These are phyloP conservation scores for Coecobrya sp. DNA, from an alignment of 2,888 invertebrate genomes.

Conservation along the genomic window DNA sequence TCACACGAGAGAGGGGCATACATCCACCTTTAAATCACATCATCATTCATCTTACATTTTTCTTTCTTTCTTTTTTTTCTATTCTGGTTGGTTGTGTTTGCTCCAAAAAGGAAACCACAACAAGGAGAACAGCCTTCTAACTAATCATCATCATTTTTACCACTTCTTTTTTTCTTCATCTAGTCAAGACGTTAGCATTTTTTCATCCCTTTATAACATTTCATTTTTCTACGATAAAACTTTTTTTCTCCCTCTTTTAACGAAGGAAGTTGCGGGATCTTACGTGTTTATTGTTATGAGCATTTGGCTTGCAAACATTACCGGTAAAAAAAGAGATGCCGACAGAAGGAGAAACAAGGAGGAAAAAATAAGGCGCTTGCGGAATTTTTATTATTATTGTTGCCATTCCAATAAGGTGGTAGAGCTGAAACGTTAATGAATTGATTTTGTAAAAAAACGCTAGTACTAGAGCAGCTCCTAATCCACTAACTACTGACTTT, in stretches of 20 bases:
- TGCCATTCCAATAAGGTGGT: neutral
- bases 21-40: neutral
- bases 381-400: conserved; percentile 21
- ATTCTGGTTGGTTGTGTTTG: neutral
- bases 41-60: neutral
- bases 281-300: conserved; percentile 58
- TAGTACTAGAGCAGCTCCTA: neutral
- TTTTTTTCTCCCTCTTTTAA: neutral
- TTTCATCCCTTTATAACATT: neutral
- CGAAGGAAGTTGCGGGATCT: conserved; percentile 71
- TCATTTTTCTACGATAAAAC: neutral
- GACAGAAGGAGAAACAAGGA: neutral
- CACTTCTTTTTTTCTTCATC: neutral
- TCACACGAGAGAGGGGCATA: neutral
- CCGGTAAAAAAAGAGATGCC: conserved; percentile 25
- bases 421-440: conserved; percentile 28
- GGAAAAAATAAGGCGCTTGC: conserved; percentile 24
- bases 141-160: conserved; percentile 2
- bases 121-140: neutral
- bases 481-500: neutral
- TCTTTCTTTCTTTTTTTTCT: neutral
- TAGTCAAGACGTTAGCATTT: neutral
- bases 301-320: conserved; percentile 19
- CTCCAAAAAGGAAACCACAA: conserved; percentile 34
- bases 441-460: conserved; percentile 39